phyloP scores from a whole-genome alignment of 2,888 invertebrate species.

The Gnatocerus cornutus region DNA sequence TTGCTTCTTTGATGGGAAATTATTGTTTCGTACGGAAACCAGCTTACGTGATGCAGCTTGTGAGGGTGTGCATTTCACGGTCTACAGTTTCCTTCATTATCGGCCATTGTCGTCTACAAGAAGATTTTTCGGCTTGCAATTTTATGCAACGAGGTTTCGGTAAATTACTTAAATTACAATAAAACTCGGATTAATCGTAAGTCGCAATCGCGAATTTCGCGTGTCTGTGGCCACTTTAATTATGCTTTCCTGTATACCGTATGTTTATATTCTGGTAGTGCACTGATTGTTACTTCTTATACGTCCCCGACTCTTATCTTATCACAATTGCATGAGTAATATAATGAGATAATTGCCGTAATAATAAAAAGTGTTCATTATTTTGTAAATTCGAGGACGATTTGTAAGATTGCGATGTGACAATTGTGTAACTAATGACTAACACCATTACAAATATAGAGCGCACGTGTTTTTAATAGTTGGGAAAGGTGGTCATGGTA shows the following conservation, averaged over 20 bases:
- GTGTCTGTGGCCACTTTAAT: slow-evolving; percentile 64
- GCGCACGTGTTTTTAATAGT: slow-evolving; percentile 52
- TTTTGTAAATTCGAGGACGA: slow-evolving; percentile 45
- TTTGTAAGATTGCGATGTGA: slow-evolving; percentile 34
- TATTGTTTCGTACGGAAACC: slow-evolving; percentile 45
- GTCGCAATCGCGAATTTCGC: slow-evolving; percentile 63
- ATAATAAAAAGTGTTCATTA: slow-evolving; percentile 36
- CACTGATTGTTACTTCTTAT: not conserved
- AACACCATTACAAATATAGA: slow-evolving; percentile 54
- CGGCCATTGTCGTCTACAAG: slow-evolving; percentile 65
- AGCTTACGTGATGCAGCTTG: slow-evolving; percentile 49
- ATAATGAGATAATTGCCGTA: slow-evolving; percentile 29
- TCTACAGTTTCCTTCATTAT: slow-evolving; percentile 64
- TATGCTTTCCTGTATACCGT: slow-evolving; percentile 58
- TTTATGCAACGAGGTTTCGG: slow-evolving; percentile 69
- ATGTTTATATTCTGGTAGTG: slow-evolving; percentile 19
- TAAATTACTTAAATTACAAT: slow-evolving; percentile 68
- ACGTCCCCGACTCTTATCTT: slow-evolving; percentile 6
- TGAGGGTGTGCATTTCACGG: slow-evolving; percentile 65
- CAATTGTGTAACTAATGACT: slow-evolving; percentile 55
- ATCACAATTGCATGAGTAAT: slow-evolving; percentile 33
- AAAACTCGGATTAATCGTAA: slow-evolving; percentile 67
- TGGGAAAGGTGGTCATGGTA: slow-evolving; percentile 31
- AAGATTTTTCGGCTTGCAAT: slow-evolving; percentile 66
- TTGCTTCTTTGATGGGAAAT: slow-evolving; percentile 47